phyloP scores from a whole-genome alignment of 2,797 vertebrate species.

The Myiotriccus ornatus region DNA sequence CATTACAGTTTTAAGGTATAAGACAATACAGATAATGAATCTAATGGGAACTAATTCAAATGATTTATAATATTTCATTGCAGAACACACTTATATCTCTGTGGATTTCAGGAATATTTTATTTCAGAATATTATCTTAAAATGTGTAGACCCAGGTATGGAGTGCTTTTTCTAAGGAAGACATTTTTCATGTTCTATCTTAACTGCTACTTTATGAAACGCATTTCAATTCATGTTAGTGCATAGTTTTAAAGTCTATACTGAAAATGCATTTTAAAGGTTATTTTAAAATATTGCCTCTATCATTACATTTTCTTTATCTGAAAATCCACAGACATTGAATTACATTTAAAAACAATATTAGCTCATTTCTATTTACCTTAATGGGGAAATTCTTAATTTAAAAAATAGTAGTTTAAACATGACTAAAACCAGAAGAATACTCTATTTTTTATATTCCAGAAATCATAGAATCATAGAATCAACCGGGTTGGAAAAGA shows the following conservation, averaged over 20 bases:
- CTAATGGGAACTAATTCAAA: slow-evolving; percentile 40
- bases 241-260: slow-evolving; percentile 45
- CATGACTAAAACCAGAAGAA: not conserved
- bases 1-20: not conserved
- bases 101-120: slow-evolving; percentile 58
- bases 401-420: not conserved
- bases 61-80: slow-evolving; percentile 40
- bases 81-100: not conserved
- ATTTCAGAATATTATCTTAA: slow-evolving; percentile 49
- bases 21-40: slow-evolving; percentile 43
- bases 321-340: slow-evolving; percentile 57
- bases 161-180: slow-evolving; percentile 66
- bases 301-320: slow-evolving; percentile 17
- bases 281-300: slow-evolving; percentile 38
- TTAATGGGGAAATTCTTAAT: slow-evolving; percentile 17
- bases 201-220: slow-evolving; percentile 53
- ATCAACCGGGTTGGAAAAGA: too few species aligned
- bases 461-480: not conserved
- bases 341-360: slow-evolving; percentile 40
- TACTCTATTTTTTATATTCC: not conserved
- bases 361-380: slow-evolving; percentile 8
- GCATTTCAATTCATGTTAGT: slow-evolving; percentile 51
- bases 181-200: slow-evolving; percentile 65
- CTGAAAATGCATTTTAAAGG: slow-evolving; percentile 32
- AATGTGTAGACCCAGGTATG: slow-evolving; percentile 54